A percentile compares a stretch with the other conserved stretches of the same genome.
phyloP scores from a whole-genome alignment of 92 coral and sea anemone genomes.

The Epizoanthus illoricatus region DNA sequence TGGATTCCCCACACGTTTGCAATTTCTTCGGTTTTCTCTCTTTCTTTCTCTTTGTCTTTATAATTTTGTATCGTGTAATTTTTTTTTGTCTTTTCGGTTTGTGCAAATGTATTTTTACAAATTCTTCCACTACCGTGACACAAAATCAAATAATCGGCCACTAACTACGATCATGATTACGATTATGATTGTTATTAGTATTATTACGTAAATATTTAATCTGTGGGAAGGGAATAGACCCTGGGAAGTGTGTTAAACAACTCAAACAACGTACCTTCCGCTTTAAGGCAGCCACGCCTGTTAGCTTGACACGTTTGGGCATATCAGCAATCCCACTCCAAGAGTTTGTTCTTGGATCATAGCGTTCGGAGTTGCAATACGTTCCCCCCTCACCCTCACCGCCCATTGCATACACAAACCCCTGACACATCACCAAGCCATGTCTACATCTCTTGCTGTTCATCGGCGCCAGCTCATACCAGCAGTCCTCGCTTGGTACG shows the following conservation, averaged over 20 bases:
- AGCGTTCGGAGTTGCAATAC: constrained; percentile 71
- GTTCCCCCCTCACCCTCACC: constrained; percentile 75
- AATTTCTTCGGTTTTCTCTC: too few species aligned
- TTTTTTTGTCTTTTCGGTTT: too few species aligned
- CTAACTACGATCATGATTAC: too few species aligned
- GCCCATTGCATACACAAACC: constrained; percentile 80
- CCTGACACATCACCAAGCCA: constrained; percentile 66
- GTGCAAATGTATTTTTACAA: too few species aligned
- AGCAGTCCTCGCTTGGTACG: constrained; percentile 60
- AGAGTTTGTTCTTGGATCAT: constrained; percentile 73
- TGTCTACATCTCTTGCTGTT: constrained; percentile 73
- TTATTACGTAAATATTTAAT: too few species aligned
- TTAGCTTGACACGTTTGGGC: constrained; percentile 63
- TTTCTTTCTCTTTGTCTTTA: too few species aligned
- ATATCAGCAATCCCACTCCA: constrained; percentile 72
- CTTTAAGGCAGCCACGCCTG: constrained; percentile 71
- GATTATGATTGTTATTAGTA: too few species aligned
- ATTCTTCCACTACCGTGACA: too few species aligned
- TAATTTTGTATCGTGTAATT: too few species aligned
- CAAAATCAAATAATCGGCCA: too few species aligned
- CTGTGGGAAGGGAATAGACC: too few species aligned
- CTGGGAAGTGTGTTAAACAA: not conserved
- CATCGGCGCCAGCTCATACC: constrained; percentile 82
- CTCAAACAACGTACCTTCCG: constrained; percentile 15
- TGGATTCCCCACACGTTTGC: too few species aligned